Evolutionary conservation across 2,113 vertebrate species (phyloP).

Genomic region (Scomber colias): DNA sequence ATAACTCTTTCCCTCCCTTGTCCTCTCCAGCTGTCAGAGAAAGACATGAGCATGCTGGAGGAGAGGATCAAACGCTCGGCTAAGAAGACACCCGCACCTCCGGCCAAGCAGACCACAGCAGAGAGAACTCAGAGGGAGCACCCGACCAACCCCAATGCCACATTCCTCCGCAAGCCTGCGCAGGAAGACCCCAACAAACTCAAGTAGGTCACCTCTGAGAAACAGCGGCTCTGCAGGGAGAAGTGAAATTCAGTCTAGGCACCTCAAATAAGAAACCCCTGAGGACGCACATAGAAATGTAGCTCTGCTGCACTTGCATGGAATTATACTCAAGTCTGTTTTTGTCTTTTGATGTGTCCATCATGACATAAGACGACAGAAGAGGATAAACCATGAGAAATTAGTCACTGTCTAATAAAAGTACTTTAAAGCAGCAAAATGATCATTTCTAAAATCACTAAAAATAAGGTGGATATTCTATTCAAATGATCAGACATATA

Average conservation of each 20-base stretch:
- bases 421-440: too few species aligned
- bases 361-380: neutral
- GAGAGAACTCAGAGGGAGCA: constrained; percentile 89
- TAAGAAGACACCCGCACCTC: constrained; percentile 88
- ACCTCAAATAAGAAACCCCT: neutral
- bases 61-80: constrained; percentile 97
- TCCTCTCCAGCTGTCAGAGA: constrained; percentile 92
- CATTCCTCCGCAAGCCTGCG: constrained; percentile 89
- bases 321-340: too few species aligned
- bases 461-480: too few species aligned
- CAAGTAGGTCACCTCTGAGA: constrained; percentile 87
- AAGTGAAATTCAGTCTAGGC: neutral
- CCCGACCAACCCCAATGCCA: constrained; percentile 85
- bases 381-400: neutral
- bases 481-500: too few species aligned
- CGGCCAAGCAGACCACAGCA: constrained; percentile 82
- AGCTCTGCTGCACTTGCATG: too few species aligned
- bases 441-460: too few species aligned
- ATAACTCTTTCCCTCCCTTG: neutral
- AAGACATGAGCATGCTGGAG: constrained; percentile 99
- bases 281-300: too few species aligned
- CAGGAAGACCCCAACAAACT: constrained; percentile 96
- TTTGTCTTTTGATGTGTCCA: too few species aligned
- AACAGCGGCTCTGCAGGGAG: neutral
- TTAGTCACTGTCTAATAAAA: too few species aligned